Conservation (phyloP, 1,140 invertebrate species). For the Bombyx mandarina region DNA sequence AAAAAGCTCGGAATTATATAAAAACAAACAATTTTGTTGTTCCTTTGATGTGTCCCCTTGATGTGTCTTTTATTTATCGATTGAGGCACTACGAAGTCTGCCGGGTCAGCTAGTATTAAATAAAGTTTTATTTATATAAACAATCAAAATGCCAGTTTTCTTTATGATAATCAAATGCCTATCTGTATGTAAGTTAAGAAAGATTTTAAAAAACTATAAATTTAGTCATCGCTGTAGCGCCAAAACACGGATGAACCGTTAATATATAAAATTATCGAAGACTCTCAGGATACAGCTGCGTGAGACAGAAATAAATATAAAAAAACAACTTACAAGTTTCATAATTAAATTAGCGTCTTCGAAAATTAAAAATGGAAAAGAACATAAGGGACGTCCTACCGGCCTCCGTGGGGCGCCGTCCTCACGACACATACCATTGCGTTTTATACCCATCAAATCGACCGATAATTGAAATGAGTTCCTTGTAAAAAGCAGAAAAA, state of each 20-base stretch:
- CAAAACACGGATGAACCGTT: conserved; percentile 27
- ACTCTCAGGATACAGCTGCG: conserved; percentile 51
- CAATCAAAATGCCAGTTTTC: too few species aligned
- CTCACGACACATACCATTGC: conserved; percentile 50
- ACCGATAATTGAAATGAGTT: conserved; percentile 69
- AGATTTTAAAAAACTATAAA: too few species aligned
- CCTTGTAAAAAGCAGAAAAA: conserved; percentile 69
- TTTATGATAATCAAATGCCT: too few species aligned
- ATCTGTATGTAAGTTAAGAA: too few species aligned
- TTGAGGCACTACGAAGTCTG: too few species aligned
- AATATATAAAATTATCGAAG: conserved; percentile 36
- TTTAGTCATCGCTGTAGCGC: too few species aligned
- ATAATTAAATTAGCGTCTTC: conserved; percentile 67
- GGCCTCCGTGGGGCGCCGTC: conserved; percentile 51
- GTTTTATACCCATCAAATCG: conserved; percentile 63
- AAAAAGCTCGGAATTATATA: too few species aligned
- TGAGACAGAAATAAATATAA: conserved; percentile 30
- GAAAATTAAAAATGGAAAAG: conserved; percentile 44
- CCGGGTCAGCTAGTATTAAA: too few species aligned
- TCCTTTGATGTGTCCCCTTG: too few species aligned
- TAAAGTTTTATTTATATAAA: too few species aligned
- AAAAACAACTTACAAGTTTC: conserved; percentile 30
- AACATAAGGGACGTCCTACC: conserved; percentile 36
- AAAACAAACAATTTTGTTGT: too few species aligned
- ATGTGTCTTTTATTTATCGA: too few species aligned